These are phyloP conservation scores for Ispidina lecontei DNA, from an alignment of 2,797 vertebrate species.

Conservation along the genomic window DNA sequence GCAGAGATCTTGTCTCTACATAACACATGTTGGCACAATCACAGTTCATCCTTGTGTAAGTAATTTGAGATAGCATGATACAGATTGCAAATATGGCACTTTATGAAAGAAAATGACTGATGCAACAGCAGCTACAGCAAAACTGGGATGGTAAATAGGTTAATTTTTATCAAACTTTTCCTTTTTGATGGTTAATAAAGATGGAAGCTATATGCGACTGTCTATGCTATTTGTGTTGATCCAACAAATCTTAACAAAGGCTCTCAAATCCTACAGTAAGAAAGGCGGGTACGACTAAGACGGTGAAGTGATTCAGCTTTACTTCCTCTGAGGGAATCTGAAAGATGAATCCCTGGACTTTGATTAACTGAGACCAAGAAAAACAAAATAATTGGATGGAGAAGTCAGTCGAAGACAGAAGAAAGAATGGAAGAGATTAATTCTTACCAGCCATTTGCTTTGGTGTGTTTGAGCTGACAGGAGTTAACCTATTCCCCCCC, in stretches of 20 bases:
- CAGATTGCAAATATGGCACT: slow-evolving; percentile 34
- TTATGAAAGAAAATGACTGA: slow-evolving; percentile 27
- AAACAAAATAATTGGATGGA: not conserved
- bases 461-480: not conserved
- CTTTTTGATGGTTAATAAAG: not conserved
- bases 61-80: slow-evolving; percentile 28
- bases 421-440: not conserved
- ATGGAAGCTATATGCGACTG: not conserved
- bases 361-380: not conserved
- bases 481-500: not conserved
- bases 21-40: slow-evolving; percentile 29
- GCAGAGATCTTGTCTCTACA: not conserved
- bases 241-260: not conserved
- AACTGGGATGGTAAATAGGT: not conserved
- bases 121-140: not conserved
- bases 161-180: not conserved
- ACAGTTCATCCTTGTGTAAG: slow-evolving; percentile 32
- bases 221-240: not conserved
- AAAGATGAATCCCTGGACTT: not conserved
- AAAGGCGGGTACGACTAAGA: not conserved
- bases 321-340: not conserved
- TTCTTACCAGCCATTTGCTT: not conserved
- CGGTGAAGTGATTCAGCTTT: not conserved
- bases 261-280: not conserved
- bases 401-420: not conserved